Conservation (phyloP, 2,797 vertebrate species). For the Syncerus caffer region DNA sequence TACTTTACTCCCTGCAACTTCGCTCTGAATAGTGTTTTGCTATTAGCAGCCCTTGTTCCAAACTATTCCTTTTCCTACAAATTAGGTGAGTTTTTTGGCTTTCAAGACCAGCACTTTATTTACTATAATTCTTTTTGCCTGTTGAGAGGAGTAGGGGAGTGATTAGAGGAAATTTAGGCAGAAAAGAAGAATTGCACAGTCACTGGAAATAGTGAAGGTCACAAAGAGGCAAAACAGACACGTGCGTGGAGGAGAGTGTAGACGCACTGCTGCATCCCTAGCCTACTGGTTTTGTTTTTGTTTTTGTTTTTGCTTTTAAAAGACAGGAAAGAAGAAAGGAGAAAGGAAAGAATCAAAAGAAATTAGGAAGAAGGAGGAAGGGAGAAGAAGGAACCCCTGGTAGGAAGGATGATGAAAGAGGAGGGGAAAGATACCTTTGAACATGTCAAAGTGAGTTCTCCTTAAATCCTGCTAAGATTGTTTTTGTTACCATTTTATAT, state of each 20-base stretch:
- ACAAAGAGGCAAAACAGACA: not conserved
- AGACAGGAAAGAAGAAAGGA: not conserved
- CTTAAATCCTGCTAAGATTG: not conserved
- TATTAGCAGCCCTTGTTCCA: not conserved
- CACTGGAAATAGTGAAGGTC: not conserved
- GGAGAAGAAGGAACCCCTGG: not conserved
- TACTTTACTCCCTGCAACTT: not conserved
- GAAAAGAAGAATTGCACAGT: not conserved
- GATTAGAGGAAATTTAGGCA: not conserved
- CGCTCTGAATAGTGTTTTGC: not conserved
- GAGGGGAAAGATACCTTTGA: not conserved
- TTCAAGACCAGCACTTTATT: not conserved
- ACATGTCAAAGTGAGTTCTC: not conserved
- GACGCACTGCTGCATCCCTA: not conserved
- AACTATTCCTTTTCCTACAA: conserved; percentile 22
- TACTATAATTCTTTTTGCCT: not conserved
- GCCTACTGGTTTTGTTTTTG: not conserved
- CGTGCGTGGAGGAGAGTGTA: not conserved
- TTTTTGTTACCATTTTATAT: conserved; percentile 25
- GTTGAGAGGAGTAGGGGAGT: not conserved
- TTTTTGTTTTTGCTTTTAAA: not conserved
- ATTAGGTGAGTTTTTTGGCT: not conserved
- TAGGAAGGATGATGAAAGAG: not conserved
- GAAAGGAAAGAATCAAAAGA: not conserved
- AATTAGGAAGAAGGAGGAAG: not conserved